Evolutionary conservation across 2,888 invertebrate species (phyloP).

Genomic region (Agriopis leucophaearia): DNA sequence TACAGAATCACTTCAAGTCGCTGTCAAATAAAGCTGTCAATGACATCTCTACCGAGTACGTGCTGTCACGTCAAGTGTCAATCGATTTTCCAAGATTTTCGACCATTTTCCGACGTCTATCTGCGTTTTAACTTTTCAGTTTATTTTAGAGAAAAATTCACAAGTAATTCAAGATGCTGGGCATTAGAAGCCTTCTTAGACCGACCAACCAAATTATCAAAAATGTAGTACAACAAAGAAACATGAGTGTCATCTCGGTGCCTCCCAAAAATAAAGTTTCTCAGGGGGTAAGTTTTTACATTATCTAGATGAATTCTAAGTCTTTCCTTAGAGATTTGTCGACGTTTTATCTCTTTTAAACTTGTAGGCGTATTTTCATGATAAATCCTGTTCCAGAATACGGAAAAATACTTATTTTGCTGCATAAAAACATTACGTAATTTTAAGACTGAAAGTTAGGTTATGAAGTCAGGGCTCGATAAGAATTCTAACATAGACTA

Average conservation of each 20-base stretch:
- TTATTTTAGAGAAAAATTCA: conserved; percentile 19
- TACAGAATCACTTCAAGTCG: too few species aligned
- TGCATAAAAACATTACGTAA: conserved; percentile 52
- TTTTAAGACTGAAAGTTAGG: conserved; percentile 43
- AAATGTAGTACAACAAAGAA: conserved; percentile 71
- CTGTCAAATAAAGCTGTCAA: too few species aligned
- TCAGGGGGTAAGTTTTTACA: conserved; percentile 63
- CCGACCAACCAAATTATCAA: conserved; percentile 65
- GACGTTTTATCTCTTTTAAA: too few species aligned
- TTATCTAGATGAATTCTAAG: conserved; percentile 4
- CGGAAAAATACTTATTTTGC: neutral
- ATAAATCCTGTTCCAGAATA: too few species aligned
- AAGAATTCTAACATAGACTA: too few species aligned
- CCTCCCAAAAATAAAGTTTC: conserved; percentile 71
- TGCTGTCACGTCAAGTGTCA: conserved; percentile 1
- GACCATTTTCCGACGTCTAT: conserved; percentile 3
- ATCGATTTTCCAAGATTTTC: conserved; percentile 4
- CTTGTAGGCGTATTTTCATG: neutral
- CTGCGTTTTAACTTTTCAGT: neutral
- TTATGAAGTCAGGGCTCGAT: conserved; percentile 22
- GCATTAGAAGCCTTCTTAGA: conserved; percentile 68
- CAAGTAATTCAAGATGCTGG: conserved; percentile 67
- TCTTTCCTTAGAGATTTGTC: neutral
- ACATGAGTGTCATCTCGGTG: conserved; percentile 69
- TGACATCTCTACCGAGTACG: neutral